Conservation (phyloP, 2,797 vertebrate species). For the Pelodytes ibericus region DNA sequence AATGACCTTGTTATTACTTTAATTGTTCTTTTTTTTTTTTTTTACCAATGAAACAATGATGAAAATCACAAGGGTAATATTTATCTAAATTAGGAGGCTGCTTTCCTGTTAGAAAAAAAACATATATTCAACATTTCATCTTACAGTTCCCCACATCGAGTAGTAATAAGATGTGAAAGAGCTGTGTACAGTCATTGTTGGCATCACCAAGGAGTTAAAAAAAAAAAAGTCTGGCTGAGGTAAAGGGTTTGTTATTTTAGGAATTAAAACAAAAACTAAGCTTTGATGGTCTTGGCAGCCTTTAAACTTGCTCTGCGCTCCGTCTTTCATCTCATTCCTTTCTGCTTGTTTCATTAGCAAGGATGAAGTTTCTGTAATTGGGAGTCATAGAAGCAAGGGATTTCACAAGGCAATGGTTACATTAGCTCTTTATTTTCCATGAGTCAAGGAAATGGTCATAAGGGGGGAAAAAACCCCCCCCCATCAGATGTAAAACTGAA, state of each 20-base stretch:
- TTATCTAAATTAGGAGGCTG: background rate
- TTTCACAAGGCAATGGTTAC: conserved; percentile 14
- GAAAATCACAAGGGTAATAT: background rate
- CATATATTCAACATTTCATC: conserved; percentile 10
- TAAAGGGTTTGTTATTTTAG: conserved; percentile 49
- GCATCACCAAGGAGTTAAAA: conserved; percentile 43
- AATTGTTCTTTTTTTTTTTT: background rate
- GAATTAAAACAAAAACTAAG: conserved; percentile 34
- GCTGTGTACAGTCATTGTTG: background rate
- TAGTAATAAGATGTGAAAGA: conserved; percentile 15
- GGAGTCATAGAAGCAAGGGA: conserved; percentile 16
- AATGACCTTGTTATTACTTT: background rate
- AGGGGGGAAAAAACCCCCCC: background rate
- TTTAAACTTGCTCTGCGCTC: conserved; percentile 13
- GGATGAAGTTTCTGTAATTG: conserved; percentile 36
- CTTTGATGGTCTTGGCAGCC: conserved; percentile 41
- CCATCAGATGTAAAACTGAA: too few species aligned
- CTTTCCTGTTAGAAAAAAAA: background rate
- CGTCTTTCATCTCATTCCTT: conserved; percentile 48
- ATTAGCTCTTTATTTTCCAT: conserved; percentile 21
- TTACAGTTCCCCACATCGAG: conserved; percentile 2
- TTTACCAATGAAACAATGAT: background rate
- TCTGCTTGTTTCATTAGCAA: conserved; percentile 48
- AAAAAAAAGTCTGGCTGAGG: conserved; percentile 24
- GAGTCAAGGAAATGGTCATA: conserved; percentile 9